Evolutionary conservation across 2,888 invertebrate species (phyloP).

Genomic region (Lamellibrachia columna): DNA sequence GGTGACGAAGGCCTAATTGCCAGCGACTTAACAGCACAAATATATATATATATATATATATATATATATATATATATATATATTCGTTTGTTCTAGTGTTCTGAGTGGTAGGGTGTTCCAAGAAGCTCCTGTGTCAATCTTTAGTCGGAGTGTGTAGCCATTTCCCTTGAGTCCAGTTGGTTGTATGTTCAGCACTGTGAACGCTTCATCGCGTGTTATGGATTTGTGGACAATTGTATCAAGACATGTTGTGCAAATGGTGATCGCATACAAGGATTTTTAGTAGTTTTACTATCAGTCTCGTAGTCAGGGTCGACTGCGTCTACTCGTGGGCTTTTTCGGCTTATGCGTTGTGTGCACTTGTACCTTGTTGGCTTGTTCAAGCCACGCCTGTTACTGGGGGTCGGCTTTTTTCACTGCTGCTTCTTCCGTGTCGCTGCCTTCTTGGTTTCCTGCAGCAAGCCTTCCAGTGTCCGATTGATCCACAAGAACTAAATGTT

Average conservation of each 20-base stretch:
- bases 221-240: not conserved
- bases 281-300: not conserved
- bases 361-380: not conserved
- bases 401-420: too few relatives aligned
- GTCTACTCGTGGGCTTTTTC: not conserved
- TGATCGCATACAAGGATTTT: not conserved
- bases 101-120: not conserved
- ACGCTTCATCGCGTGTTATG: not conserved
- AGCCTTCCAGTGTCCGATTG: too few relatives aligned
- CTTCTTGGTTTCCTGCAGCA: too few relatives aligned
- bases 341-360: not conserved
- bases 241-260: not conserved
- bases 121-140: not conserved
- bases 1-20: too few relatives aligned
- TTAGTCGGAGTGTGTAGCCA: not conserved
- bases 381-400: not conserved
- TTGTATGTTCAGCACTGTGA: not conserved
- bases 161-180: not conserved
- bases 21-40: too few relatives aligned
- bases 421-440: too few relatives aligned
- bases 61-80: too few relatives aligned
- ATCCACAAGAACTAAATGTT: too few relatives aligned
- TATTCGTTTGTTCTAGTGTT: not conserved
- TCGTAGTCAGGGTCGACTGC: not conserved
- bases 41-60: too few relatives aligned